Base-by-base conservation (phyloP, 2,797 vertebrate genomes). In the Falco columbarius region DNA sequence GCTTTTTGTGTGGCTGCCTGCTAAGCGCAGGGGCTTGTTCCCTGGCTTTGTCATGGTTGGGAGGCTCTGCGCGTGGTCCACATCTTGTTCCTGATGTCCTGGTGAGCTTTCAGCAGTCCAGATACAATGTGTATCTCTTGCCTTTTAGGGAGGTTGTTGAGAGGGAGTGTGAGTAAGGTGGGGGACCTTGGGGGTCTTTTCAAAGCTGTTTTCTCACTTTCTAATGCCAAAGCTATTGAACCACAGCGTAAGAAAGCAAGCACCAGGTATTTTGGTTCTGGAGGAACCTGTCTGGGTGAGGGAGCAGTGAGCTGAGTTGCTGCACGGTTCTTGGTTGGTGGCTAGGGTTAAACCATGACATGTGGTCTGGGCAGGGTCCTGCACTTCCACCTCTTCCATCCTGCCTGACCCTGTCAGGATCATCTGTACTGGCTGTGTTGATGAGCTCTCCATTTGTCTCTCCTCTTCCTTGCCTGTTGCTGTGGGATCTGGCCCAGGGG, bases 11-110 rank as follows among this genome's bases (percentile, higher is more conserved):
- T 23, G 46, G 49, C 71, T 51, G 74, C 44, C 62, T 88, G 72
- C 38, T 26, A 11, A 11, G 29, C 61, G 46, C 9, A 8, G n/a
- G 10, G 46, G 24, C n/a, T 21, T 21, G 6, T 86, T 84, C 18
- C 36, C 11, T 23, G 29, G n/a, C 22, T 74, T 38, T 58, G 21
- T 30, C 3, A 0, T 42, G 38, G 24, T 47, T 14, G 29, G 74
- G 70, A 76, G 59, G 42, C 34, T 81, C 65, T 66, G 32, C 32
- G 5, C 1, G 0, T 42, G 46, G 49, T 46, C 86, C 22, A 1
- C 0, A 0, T 74, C 40, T 59, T 55, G 10, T 38, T 82, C 46
- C 19, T 29, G 6, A 7, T 55, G 58, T 68, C 77, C 4, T 5
- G 7, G 15, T 14, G 47, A 71, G 55, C 71, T 85, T 87, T 63